Evolutionary conservation across 2,113 vertebrate genomes (phyloP), one percentile per base, ranked within the genome.

Genomic region (Indicator maculatus): DNA sequence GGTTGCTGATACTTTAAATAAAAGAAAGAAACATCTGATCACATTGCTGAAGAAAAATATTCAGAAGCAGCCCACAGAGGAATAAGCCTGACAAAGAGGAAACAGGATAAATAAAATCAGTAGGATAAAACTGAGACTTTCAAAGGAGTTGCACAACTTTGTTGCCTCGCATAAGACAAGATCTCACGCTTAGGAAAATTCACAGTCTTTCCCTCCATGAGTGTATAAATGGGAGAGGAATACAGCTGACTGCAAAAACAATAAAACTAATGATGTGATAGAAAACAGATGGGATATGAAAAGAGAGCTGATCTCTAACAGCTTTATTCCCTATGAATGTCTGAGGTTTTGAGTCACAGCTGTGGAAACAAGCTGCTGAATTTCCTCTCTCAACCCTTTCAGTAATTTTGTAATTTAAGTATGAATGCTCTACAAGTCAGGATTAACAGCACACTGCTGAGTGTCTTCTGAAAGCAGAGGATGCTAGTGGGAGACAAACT

Each of bases 301-400:
- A 84, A 61, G 38, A 83, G 33, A 63, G 12, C 15, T 58, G 28
- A 55, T 72, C 28, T 78, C 67, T 0, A 0, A 52, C 52, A 87
- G 39, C 50, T 67, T 79, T 55, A 17, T 78, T 89, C 55, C n/a
- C 16, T 64, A 28, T 91, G 44, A 72, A 72, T 50, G 16, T 65
- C 82, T 95, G 59, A 79, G 78, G 74, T 79, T 96, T 91, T 89
- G 78, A 96, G 69, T 65, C 78, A 86, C 92, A 93, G 77, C 86
- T 95, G 77, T 84, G 53, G 83, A 94, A 92, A 93, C 18, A 89
- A 88, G 58, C 71, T 90, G 36, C 70, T 89, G 83, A 86, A 82
- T 93, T 95, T 94, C 86, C 53, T 90, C 24, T 44, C 30, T 7
- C 30, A 90, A 86, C 27, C 28, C n/a, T 69, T 71, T 5, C 1